These are phyloP conservation scores for Panonychus citri DNA, from an alignment of 1,140 invertebrate species.

Conservation along the genomic window DNA sequence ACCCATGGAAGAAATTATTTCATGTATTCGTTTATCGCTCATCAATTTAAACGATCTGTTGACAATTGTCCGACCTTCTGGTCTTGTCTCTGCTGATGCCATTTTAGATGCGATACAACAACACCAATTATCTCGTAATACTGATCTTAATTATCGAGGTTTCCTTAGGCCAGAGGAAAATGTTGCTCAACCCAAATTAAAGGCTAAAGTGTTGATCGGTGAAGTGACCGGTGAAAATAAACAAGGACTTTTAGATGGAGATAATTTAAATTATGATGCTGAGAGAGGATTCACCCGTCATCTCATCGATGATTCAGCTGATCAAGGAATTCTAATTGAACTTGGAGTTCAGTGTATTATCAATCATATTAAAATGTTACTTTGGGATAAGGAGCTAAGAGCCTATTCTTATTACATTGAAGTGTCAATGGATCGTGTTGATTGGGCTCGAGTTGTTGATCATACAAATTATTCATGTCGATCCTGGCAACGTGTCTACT, in stretches of 20 bases:
- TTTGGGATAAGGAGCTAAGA: slow-evolving; percentile 80
- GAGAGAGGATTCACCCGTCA: slow-evolving; percentile 78
- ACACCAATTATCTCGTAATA: slow-evolving; percentile 45
- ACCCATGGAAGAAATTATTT: slow-evolving; percentile 25
- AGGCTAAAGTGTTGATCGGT: slow-evolving; percentile 42
- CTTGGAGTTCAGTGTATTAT: slow-evolving; percentile 67
- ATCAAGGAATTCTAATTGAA: slow-evolving; percentile 58
- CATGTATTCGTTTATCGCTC: slow-evolving; percentile 50
- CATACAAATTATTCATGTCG: slow-evolving; percentile 73
- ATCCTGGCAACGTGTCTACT: slow-evolving; percentile 88
- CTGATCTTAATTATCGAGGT: slow-evolving; percentile 49
- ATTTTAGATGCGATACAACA: slow-evolving; percentile 81
- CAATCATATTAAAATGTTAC: slow-evolving; percentile 70
- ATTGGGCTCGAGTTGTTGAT: slow-evolving; percentile 80
- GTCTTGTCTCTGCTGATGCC: slow-evolving; percentile 59
- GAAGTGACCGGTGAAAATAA: slow-evolving; percentile 24
- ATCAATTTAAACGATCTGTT: slow-evolving; percentile 67
- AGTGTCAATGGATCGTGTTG: slow-evolving; percentile 80
- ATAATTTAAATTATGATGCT: slow-evolving; percentile 64
- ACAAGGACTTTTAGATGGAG: slow-evolving; percentile 59
- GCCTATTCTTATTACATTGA: slow-evolving; percentile 93
- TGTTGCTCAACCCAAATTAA: slow-evolving; percentile 48
- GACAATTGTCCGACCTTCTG: slow-evolving; percentile 57
- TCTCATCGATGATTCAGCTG: slow-evolving; percentile 52
- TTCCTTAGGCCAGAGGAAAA: slow-evolving; percentile 56